Conservation (phyloP, 2,888 invertebrate species). For the Epinotia brunnichana region DNA sequence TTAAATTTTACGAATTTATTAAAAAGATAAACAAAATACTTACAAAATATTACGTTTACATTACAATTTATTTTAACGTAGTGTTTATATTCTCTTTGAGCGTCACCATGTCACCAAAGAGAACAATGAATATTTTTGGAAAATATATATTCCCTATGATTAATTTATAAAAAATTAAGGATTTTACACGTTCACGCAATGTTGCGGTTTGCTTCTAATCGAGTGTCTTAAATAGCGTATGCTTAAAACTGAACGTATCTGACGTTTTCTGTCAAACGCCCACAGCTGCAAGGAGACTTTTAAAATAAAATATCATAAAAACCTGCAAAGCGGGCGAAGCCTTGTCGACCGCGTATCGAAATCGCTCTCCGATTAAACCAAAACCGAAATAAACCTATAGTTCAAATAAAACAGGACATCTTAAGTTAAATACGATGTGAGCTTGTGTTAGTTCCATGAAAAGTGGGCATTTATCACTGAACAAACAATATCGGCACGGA, state of each 20-base stretch:
- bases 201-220: not conserved
- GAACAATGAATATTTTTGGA: no score
- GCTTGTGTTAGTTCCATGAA: slow-evolving; percentile 50
- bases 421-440: slow-evolving; percentile 49
- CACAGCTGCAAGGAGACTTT: slow-evolving; percentile 43
- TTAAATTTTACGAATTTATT: no score
- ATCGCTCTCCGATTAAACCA: slow-evolving; percentile 11
- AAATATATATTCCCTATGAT: no score
- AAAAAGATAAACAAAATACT: no score
- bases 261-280: slow-evolving; percentile 49
- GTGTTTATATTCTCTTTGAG: no score
- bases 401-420: slow-evolving; percentile 13
- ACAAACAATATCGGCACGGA: slow-evolving; percentile 60
- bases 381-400: slow-evolving; percentile 2
- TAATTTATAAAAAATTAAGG: no score
- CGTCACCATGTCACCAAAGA: no score
- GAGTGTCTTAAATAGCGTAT: not conserved
- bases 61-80: not conserved
- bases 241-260: slow-evolving; percentile 40
- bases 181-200: not conserved
- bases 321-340: slow-evolving; percentile 20
- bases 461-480: slow-evolving; percentile 50
- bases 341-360: slow-evolving; percentile 2
- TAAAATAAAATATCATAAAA: slow-evolving; percentile 27
- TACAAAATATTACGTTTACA: no score